phyloP scores from a whole-genome alignment of 2,888 invertebrate genomes.

The Metopia argyrocephala region DNA sequence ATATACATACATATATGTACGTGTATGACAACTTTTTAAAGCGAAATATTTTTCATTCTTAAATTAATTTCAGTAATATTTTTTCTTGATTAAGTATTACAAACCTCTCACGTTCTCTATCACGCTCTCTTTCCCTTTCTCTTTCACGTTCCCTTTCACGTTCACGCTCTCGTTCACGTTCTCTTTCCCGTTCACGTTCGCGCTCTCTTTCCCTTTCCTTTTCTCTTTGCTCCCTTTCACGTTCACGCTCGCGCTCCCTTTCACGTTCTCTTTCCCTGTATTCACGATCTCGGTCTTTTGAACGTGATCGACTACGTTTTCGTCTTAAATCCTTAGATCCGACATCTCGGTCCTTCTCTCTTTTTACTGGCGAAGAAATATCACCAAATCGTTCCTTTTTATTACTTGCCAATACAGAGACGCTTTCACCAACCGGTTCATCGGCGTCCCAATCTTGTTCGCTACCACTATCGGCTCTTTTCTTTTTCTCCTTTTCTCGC shows the following conservation, averaged over 20 bases:
- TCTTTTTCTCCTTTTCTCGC: conserved; percentile 77
- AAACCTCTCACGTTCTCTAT: conserved; percentile 79
- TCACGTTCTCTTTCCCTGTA: conserved; percentile 84
- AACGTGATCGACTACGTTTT: conserved; percentile 75
- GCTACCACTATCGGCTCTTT: conserved; percentile 75
- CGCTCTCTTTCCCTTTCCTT: conserved; percentile 78
- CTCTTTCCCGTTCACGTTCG: conserved; percentile 78
- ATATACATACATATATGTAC: too few species aligned
- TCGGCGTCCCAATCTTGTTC: conserved; percentile 69
- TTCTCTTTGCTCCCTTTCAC: conserved; percentile 81
- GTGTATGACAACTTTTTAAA: too few species aligned
- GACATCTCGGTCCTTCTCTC: conserved; percentile 70
- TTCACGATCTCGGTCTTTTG: conserved; percentile 79
- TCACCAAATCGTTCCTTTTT: conserved; percentile 70
- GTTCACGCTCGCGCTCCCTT: conserved; percentile 81
- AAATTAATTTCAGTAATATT: too few species aligned
- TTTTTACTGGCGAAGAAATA: conserved; percentile 71
- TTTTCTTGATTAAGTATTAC: not conserved
- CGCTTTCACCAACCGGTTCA: conserved; percentile 64
- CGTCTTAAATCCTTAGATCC: conserved; percentile 47
- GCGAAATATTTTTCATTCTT: too few species aligned
- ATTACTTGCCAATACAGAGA: conserved; percentile 17
- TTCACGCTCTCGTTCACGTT: conserved; percentile 74
- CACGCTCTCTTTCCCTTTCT: conserved; percentile 74
- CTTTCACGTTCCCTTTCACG: conserved; percentile 67